phyloP scores from a whole-genome alignment of 2,888 invertebrate species.

The Thera britannica region DNA sequence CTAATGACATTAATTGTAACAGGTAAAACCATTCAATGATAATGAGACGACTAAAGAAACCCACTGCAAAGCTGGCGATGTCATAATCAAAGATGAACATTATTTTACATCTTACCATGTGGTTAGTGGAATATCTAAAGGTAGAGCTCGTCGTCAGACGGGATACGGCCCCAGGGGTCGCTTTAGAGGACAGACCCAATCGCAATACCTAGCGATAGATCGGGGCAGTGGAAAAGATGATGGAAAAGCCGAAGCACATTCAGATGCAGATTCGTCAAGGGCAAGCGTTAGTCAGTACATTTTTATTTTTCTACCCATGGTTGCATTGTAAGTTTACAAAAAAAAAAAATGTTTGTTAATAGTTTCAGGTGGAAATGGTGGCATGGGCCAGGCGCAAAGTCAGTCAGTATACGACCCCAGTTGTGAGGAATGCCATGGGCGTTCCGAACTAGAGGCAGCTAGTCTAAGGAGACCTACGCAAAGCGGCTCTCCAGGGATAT shows the following conservation, averaged over 20 bases:
- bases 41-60: constrained; percentile 39
- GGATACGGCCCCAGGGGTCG: constrained; percentile 67
- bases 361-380: constrained; percentile 89
- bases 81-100: constrained; percentile 32
- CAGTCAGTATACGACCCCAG: constrained; percentile 89
- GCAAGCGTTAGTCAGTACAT: constrained; percentile 89
- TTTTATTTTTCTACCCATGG: neutral
- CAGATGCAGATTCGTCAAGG: constrained; percentile 88
- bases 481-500: constrained; percentile 30
- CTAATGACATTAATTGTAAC: constrained; percentile 39
- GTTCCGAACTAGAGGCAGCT: constrained; percentile 53
- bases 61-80: constrained; percentile 51
- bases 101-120: constrained; percentile 21
- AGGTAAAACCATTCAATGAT: constrained; percentile 54
- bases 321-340: neutral
- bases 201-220: constrained; percentile 89
- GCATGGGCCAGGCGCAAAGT: constrained; percentile 96
- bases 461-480: constrained; percentile 53
- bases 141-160: constrained; percentile 58
- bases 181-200: constrained; percentile 92
- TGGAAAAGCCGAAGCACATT: constrained; percentile 93
- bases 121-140: constrained; percentile 25
- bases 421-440: constrained; percentile 87
- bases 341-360: constrained; percentile 14
- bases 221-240: constrained; percentile 84